Percentiles rank a stretch among this genome's conserved stretches.
These are phyloP conservation scores for Phrixothrix hirtus DNA, from an alignment of 2,888 invertebrate genomes.

Conservation along the genomic window DNA sequence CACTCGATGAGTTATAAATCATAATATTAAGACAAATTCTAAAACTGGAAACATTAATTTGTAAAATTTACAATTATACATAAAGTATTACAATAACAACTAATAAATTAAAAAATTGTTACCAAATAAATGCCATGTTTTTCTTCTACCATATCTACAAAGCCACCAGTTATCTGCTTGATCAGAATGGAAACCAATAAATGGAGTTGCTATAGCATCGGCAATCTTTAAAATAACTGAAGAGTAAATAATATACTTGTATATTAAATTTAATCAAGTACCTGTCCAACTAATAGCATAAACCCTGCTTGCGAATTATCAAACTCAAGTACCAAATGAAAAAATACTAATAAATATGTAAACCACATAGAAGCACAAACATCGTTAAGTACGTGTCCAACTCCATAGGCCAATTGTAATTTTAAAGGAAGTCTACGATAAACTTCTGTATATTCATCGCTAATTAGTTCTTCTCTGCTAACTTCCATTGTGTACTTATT, in stretches of 20 bases:
- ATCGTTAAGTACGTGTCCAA: conserved; percentile 92
- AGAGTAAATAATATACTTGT: not conserved
- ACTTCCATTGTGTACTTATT: no score
- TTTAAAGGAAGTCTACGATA: conserved; percentile 54
- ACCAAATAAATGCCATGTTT: conserved; percentile 90
- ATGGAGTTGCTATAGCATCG: conserved; percentile 87
- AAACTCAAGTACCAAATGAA: conserved; percentile 66
- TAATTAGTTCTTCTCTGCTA: conserved; percentile 39
- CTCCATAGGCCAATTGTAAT: conserved; percentile 65
- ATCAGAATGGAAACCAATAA: conserved; percentile 85
- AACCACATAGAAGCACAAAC: conserved; percentile 96
- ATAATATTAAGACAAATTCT: not conserved
- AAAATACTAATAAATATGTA: conserved; percentile 85
- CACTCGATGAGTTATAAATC: not conserved
- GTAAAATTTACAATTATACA: not conserved
- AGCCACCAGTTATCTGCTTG: conserved; percentile 67
- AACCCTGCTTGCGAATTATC: conserved; percentile 64
- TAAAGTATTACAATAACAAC: not conserved
- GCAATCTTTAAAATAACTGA: conserved; percentile 67
- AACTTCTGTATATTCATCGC: conserved; percentile 58
- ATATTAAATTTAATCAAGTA: conserved; percentile 54
- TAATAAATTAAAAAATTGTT: conserved; percentile 40
- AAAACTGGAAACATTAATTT: not conserved
- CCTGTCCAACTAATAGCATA: conserved; percentile 79
- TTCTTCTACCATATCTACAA: conserved; percentile 77